A percentile compares a stretch with the other conserved stretches of the same genome.
Evolutionary conservation across 2,888 invertebrate species (phyloP).

Genomic region (Willowsia nigromaculata): DNA sequence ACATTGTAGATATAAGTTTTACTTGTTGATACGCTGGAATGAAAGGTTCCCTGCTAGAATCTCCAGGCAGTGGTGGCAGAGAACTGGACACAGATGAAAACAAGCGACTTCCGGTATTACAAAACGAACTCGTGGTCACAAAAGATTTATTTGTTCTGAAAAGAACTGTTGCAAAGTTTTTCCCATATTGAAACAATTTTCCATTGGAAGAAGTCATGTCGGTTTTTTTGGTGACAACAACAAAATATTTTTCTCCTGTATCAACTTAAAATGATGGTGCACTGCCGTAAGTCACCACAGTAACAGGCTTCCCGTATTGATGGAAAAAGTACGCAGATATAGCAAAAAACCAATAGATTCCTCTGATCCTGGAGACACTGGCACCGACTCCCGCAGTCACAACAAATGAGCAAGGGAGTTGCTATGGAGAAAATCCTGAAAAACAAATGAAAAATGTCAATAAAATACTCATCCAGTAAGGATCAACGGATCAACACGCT

Average conservation of each 20-base stretch:
- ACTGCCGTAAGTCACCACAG: constrained; percentile 24
- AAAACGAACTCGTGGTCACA: not conserved
- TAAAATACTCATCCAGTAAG: not conserved
- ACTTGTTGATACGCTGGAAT: constrained; percentile 75
- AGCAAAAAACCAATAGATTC: no score
- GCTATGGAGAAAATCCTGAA: constrained; percentile 1
- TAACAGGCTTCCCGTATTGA: not conserved
- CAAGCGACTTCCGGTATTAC: not conserved
- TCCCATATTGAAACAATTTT: constrained; percentile 20
- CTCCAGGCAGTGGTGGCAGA: not conserved
- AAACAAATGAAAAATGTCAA: no score
- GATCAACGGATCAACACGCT: no score
- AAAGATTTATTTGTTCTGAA: not conserved
- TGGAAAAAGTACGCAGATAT: not conserved
- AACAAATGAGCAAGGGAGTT: not conserved
- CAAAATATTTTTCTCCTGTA: not conserved
- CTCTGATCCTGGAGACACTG: no score
- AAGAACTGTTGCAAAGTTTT: not conserved
- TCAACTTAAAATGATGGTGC: not conserved
- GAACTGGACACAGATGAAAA: not conserved
- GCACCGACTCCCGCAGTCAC: not conserved
- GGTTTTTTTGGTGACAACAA: no score
- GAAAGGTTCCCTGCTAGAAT: constrained; percentile 63
- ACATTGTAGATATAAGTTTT: not conserved
- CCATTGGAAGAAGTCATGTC: not conserved